phyloP scores from a whole-genome alignment of 2,797 vertebrate species.

The Rhincodon typus region DNA sequence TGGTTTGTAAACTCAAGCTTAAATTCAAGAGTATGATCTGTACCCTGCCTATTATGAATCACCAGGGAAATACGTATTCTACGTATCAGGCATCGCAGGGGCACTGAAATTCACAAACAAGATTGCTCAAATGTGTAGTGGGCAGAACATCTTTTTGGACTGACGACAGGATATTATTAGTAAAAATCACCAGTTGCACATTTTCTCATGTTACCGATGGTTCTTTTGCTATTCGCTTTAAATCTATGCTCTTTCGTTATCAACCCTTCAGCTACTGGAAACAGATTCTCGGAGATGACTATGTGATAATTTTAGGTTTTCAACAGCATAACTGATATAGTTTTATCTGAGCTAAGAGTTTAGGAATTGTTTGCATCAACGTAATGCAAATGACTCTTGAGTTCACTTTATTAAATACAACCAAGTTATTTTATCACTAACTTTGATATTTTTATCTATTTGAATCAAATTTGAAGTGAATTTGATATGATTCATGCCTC shows the following conservation, averaged over 20 bases:
- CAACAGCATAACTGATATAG: background rate
- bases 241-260: background rate
- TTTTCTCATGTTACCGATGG: background rate
- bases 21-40: background rate
- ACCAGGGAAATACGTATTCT: no score
- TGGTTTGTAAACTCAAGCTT: background rate
- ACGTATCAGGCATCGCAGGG: no score
- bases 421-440: background rate
- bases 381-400: background rate
- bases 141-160: background rate
- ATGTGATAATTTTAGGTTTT: background rate
- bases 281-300: background rate
- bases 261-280: background rate
- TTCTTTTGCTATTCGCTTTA: background rate
- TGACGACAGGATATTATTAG: background rate
- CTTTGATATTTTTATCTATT: constrained; percentile 18
- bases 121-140: background rate
- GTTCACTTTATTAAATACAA: background rate
- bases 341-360: background rate
- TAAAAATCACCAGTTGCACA: background rate
- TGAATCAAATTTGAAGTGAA: background rate
- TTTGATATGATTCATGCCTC: background rate
- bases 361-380: background rate
- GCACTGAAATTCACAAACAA: no score
- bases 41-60: background rate